A percentile compares a stretch with the other conserved stretches of the same genome.
Conservation (phyloP, 2,888 invertebrate species). For the Oscheius sp. region DNA sequence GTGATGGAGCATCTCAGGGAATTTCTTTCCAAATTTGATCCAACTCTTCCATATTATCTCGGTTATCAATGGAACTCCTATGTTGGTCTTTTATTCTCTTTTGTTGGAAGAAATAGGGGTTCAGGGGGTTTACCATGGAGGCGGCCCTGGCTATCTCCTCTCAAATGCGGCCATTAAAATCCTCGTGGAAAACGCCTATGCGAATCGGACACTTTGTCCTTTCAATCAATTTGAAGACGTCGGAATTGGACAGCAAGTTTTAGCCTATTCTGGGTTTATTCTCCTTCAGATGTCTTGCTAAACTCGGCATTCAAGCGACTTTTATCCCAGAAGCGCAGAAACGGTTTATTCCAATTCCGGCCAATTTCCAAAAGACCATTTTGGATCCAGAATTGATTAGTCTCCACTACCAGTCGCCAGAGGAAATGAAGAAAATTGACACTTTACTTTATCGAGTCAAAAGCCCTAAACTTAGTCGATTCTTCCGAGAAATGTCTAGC, state of each 20-base stretch:
- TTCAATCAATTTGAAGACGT: neutral
- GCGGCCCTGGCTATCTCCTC: slow-evolving; percentile 5
- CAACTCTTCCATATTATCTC: neutral
- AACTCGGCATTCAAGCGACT: neutral
- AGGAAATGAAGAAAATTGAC: slow-evolving; percentile 3
- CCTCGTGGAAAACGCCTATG: neutral
- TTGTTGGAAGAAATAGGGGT: neutral
- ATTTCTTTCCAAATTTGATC: slow-evolving; percentile 5
- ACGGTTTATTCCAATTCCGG: neutral
- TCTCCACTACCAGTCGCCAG: slow-evolving; percentile 13
- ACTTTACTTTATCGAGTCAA: neutral
- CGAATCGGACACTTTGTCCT: slow-evolving; percentile 12
- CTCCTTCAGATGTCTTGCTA: neutral
- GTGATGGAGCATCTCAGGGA: slow-evolving; percentile 20
- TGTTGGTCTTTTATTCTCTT: neutral
- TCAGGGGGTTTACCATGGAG: neutral
- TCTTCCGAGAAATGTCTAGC: no score
- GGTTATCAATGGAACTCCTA: neutral
- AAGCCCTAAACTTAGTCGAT: no score
- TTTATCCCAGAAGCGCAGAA: neutral
- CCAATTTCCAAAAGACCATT: neutral
- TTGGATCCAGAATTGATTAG: slow-evolving; percentile 10
- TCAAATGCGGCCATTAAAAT: slow-evolving; percentile 10
- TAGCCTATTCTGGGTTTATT: neutral
- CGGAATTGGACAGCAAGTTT: slow-evolving; percentile 2